Percentiles rank a stretch among this genome's conserved stretches.
phyloP scores from a whole-genome alignment of 1,140 invertebrate genomes.

The Drosophila nigromelanica region DNA sequence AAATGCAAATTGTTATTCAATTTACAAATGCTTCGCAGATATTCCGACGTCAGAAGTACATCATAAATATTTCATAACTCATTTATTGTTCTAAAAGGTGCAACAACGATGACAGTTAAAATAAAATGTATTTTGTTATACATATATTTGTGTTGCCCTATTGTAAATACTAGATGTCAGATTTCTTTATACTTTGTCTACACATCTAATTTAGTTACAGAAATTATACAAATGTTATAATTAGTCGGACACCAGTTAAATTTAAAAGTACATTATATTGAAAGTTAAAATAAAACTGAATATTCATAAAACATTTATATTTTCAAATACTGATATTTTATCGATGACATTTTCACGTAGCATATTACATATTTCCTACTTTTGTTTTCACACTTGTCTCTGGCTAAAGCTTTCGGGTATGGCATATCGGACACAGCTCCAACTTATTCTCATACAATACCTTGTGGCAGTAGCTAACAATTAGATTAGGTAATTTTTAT shows the following conservation, averaged over 20 bases:
- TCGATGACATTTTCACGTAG: slow-evolving; percentile 3
- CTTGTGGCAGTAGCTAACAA: slow-evolving; percentile 42
- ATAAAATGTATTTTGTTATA: slow-evolving; percentile 23
- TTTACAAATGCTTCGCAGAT: slow-evolving; percentile 20
- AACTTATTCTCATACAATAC: slow-evolving; percentile 12
- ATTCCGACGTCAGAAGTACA: slow-evolving; percentile 18
- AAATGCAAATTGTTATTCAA: slow-evolving; percentile 37
- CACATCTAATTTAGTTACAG: background rate
- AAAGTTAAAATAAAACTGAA: background rate
- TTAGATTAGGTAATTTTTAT: slow-evolving; percentile 27
- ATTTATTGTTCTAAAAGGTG: slow-evolving; percentile 66
- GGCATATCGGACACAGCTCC: slow-evolving; percentile 33
- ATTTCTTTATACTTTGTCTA: background rate
- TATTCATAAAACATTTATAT: background rate
- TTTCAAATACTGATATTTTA: background rate
- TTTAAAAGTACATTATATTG: background rate
- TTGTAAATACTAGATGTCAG: background rate
- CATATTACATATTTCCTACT: background rate
- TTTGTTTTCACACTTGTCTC: slow-evolving; percentile 31
- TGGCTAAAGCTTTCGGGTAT: slow-evolving; percentile 63
- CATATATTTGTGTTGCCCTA: slow-evolving; percentile 8
- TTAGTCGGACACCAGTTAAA: background rate
- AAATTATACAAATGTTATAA: slow-evolving; percentile 3
- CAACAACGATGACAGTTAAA: slow-evolving; percentile 56
- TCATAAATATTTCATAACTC: slow-evolving; percentile 56